Base-by-base conservation (phyloP, 2,113 vertebrate species). In the Pholis gunnellus region DNA sequence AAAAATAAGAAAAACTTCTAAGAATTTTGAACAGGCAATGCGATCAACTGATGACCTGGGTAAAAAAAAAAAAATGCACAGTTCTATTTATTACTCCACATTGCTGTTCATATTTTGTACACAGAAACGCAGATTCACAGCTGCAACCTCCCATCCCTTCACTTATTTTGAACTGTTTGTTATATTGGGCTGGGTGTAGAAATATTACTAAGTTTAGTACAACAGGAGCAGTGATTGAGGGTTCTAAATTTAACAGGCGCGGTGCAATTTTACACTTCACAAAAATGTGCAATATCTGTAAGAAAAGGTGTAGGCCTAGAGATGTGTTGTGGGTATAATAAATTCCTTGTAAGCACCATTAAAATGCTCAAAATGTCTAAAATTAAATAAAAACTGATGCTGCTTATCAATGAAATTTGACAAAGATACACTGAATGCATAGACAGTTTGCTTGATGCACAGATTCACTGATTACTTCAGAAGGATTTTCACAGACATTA, bases 171-270 rank as follows among this genome's bases (percentile, higher is more conserved):
- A 76, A 79, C 57, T 22, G 8, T 60, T 77, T 66, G 40, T 50
- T 69, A 65, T 69, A 57, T 50, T 69, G 9, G 66, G 54, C 42
- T 66, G 18, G 22, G 38, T 65, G 46, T 27, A 61, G 52, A 74
- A 77, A 65, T 69, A 42, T 57, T 11, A 48, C 42, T 14, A 22
- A 50, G 87, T 61, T 63, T n/a, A 59, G 15, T 70, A 70, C 76
- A 44, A 57, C 75, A 75, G 34, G 52, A 54, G n/a, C 59, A 72
- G 44, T 67, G 60, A 73, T 34, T 67, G 72, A 77, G 52, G 72
- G 29, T 31, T 77, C 69, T 73, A 42, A 64, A 74, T 77, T 77
- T 66, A 81, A 77, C 9, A 81, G 14, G 31, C 17, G 34, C 17
- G 14, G 56, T 63, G 7, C 11, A 57, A 40, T 50, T 48, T 59